These are phyloP conservation scores for Anoncus sp. DNA, from an alignment of 2,888 invertebrate species.

Conservation along the genomic window DNA sequence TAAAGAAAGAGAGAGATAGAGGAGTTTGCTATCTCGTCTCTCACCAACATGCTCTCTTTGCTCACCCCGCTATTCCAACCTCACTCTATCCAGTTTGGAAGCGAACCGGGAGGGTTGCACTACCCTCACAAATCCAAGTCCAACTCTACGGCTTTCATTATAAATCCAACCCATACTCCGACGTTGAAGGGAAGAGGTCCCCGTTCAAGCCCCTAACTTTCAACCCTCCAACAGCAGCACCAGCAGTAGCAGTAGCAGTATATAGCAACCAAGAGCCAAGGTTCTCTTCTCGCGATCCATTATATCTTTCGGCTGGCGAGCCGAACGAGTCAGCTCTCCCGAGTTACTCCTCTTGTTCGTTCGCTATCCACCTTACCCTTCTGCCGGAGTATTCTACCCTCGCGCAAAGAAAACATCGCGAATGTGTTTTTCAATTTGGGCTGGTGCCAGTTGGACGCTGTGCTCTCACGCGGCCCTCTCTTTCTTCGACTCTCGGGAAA, in stretches of 20 bases:
- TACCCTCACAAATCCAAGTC: constrained; percentile 82
- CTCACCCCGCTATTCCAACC: constrained; percentile 58
- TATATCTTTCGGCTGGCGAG: constrained; percentile 78
- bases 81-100: constrained; percentile 61
- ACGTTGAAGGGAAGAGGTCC: constrained; percentile 64
- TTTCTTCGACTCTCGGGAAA: constrained; percentile 60
- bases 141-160: constrained; percentile 82
- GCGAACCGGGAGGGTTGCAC: constrained; percentile 72
- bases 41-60: constrained; percentile 59
- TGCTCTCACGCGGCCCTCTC: constrained; percentile 67
- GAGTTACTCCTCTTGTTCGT: constrained; percentile 57
- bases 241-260: constrained; percentile 44
- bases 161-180: constrained; percentile 80
- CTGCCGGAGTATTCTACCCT: constrained; percentile 68
- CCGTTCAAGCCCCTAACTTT: constrained; percentile 78
- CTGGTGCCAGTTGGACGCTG: constrained; percentile 76
- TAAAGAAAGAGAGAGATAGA: constrained; percentile 32
- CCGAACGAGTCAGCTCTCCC: constrained; percentile 66
- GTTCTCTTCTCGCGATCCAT: constrained; percentile 78
- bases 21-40: constrained; percentile 59
- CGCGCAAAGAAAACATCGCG: constrained; percentile 79
- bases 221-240: constrained; percentile 73
- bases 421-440: constrained; percentile 83
- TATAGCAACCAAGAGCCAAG: constrained; percentile 47
- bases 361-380: constrained; percentile 60